These are phyloP conservation scores for Tipula vernalis DNA, from an alignment of 2,888 invertebrate genomes.

Conservation along the genomic window DNA sequence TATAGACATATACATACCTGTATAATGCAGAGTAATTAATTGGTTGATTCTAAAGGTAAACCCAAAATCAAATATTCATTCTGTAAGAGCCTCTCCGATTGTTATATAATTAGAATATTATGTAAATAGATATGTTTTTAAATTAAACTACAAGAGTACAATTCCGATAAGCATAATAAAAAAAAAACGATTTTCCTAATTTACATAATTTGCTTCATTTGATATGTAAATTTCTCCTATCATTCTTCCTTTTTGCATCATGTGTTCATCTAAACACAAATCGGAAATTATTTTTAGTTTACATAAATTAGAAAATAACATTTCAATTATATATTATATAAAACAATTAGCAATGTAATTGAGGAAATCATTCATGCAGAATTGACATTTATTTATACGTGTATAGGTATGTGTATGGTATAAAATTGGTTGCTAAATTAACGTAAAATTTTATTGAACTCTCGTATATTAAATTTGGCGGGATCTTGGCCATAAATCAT, in stretches of 20 bases:
- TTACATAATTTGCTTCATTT: not conserved
- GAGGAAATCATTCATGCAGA: not conserved
- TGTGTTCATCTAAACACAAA: not conserved
- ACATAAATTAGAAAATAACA: not conserved
- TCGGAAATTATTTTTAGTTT: not conserved
- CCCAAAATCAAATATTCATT: not conserved
- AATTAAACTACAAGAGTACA: not conserved
- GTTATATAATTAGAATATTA: not conserved
- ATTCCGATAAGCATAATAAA: not conserved
- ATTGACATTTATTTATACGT: not conserved
- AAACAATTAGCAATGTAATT: not conserved
- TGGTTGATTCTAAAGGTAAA: not conserved
- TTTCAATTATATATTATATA: not conserved
- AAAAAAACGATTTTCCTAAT: not conserved
- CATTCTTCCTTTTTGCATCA: not conserved
- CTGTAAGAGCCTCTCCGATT: no score
- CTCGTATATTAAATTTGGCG: not conserved
- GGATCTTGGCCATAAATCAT: not conserved
- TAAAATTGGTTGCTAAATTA: not conserved
- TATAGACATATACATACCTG: not conserved
- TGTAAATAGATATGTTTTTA: not conserved
- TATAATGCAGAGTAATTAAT: not conserved
- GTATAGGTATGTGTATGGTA: not conserved
- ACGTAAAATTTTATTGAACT: not conserved
- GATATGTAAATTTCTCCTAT: not conserved